A percentile compares a stretch with the other conserved stretches of the same genome.
Conservation (phyloP, 2,888 invertebrate species). For the Polydrusus cervinus region DNA sequence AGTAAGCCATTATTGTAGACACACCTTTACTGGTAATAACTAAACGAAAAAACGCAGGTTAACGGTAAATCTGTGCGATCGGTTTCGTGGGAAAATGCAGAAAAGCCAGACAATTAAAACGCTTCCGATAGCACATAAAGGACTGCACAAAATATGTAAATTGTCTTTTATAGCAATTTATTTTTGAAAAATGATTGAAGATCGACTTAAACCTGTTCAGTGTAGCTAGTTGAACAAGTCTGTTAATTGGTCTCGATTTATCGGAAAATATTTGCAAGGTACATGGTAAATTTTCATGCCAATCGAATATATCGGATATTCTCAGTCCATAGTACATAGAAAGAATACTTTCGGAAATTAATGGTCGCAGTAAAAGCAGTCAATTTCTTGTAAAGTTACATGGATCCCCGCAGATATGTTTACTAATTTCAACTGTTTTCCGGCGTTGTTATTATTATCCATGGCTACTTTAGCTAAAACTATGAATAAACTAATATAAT, state of each 20-base stretch:
- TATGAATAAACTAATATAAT: too few species aligned
- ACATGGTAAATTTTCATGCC: too few species aligned
- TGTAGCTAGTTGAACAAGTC: conserved; percentile 25
- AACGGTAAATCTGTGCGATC: conserved; percentile 35
- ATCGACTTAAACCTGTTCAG: conserved; percentile 16
- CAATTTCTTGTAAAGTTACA: too few species aligned
- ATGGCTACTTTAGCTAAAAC: too few species aligned
- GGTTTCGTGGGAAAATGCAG: conserved; percentile 37
- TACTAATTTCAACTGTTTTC: too few species aligned
- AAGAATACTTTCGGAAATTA: too few species aligned
- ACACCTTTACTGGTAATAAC: conserved; percentile 1
- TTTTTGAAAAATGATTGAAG: conserved; percentile 20
- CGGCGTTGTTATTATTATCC: too few species aligned
- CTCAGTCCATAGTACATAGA: too few species aligned
- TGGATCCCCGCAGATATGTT: too few species aligned
- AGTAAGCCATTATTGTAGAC: not conserved
- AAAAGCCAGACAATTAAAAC: conserved; percentile 19
- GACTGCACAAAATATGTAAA: conserved; percentile 24
- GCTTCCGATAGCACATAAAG: conserved; percentile 33
- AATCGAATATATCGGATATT: too few species aligned
- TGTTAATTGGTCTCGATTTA: conserved; percentile 21
- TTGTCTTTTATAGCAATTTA: conserved; percentile 18
- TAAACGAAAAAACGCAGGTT: conserved; percentile 33
- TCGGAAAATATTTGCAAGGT: not conserved
- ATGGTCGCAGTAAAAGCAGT: too few species aligned